Evolutionary conservation across 2,888 invertebrate genomes (phyloP).

Genomic region (Calliopum simillimum): DNA sequence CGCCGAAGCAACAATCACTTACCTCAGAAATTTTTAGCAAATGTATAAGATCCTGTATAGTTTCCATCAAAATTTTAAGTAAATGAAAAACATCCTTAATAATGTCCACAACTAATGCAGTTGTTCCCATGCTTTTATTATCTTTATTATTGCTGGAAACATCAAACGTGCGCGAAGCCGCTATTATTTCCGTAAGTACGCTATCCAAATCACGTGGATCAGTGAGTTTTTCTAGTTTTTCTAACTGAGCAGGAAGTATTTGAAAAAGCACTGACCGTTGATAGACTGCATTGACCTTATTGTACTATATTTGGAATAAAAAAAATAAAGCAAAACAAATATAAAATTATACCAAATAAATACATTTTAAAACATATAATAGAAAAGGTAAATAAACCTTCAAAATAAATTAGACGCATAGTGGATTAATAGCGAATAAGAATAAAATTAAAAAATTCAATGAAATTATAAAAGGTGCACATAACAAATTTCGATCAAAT

Average conservation of each 20-base stretch:
- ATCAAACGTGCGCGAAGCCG: conserved; percentile 39
- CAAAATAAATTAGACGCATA: background rate
- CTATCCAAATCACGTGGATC: conserved; percentile 61
- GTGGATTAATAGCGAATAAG: background rate
- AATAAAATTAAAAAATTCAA: background rate
- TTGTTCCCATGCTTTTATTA: conserved; percentile 38
- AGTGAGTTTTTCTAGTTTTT: conserved; percentile 50
- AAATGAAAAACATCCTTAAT: conserved; percentile 43
- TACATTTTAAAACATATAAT: conserved; percentile 17
- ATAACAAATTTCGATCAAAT: background rate
- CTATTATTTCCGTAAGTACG: conserved; percentile 53
- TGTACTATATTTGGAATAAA: conserved; percentile 47
- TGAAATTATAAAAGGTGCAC: background rate
- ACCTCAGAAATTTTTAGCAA: conserved; percentile 55
- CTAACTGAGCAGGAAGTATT: conserved; percentile 51
- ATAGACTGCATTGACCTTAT: conserved; percentile 42
- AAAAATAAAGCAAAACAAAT: background rate
- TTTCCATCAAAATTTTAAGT: conserved; percentile 33
- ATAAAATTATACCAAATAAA: background rate
- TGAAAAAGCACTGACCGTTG: conserved; percentile 53
- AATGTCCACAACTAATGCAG: conserved; percentile 49
- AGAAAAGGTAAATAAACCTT: conserved; percentile 27
- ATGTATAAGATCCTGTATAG: too few relatives aligned
- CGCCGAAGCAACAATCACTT: conserved; percentile 27
- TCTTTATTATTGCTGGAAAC: conserved; percentile 10